Base-by-base conservation (phyloP, 2,797 vertebrate genomes). In the Betta splendens region DNA sequence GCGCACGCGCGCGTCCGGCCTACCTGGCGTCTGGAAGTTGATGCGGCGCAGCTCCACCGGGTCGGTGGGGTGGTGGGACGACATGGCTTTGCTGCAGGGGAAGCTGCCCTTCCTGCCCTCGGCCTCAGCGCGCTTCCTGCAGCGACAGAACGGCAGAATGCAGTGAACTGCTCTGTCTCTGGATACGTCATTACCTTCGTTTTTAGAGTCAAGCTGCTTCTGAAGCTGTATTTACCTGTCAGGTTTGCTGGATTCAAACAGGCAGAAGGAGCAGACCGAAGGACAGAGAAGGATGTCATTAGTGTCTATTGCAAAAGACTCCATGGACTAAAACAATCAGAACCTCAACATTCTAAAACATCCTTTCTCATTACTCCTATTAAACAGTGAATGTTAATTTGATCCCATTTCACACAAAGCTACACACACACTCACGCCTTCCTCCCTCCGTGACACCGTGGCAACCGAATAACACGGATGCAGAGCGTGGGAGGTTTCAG, bases 1-100 rank as follows among this genome's bases (percentile, higher is more conserved):
- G n/a, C n/a, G 46, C 64, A 29, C 56, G 20, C 38, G 38, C 38
- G 48, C 36, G 29, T 67, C 13, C n/a, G 22, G 23, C 51, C 91
- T 92, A 99, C 97, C 97, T 46, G 97, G 95, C 35, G 97, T 99
- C 85, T 98, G 97, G 89, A 99, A 99, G 91, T 99, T 98, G 91
- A 99, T 97, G 68, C 97, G 93, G 44, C 97, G 94, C 3, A 99
- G 93, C 83, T 99, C 97, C 70, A 99, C 97, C 0, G 97, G 96
- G 61, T 99, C 97, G 29, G 97, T 98, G 72, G 97, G 97, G 72
- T 98, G 96, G 74, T 98, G 97, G 51, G 97, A 99, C 47, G 95
- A 96, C 83, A 98, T 92, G 42, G 98, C 95, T 84, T 99, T 99
- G 89, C 89, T 98, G 85, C 96, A 97, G 3, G 96, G 97, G 73